Evolutionary conservation across 2,113 vertebrate species (phyloP), one percentile per base, ranked within the genome.

Genomic region (Geococcyx californianus): DNA sequence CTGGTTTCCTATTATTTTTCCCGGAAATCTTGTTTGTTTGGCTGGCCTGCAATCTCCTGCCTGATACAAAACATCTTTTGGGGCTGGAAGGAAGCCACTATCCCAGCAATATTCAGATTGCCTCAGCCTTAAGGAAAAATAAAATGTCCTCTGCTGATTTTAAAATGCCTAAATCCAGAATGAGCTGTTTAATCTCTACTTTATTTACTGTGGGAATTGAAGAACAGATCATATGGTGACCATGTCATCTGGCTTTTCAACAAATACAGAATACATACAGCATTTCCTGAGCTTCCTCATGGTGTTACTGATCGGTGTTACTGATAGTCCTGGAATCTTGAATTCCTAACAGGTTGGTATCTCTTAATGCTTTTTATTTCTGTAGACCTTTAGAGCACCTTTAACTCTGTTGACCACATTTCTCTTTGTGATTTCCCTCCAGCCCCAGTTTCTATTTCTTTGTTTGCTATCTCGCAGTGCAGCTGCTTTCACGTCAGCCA

Each of bases 141-240:
- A 60, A 40, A 11, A 45, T 84, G 21, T 66, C 42, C 60, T 67
- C 38, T 63, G 79, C 63, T 81, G 80, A 72, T 34, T 92, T 93
- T 90, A 70, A 92, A 95, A 86, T 47, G 64, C 44, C 19, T 66
- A 21, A 16, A 72, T 87, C 77, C 51, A 72, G 44, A 86, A 91
- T 59, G 56, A 89, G 64, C 69, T 26, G 29, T 31, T 94, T 78
- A 55, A 84, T 28, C 54, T 70, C 49, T 19, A 21, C 38, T 42
- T 47, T n/a, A 7, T 69, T 95, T 81, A 75, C 60, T 52, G 66
- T 1, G 1, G 56, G 34, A 68, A 89, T 19, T 23, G 74, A 84
- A 96, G 84, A 81, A 84, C 5, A 84, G 55, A 45, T 66, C 63
- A 55, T 3, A n/a, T 0, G 6, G 26, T 74, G 90, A 72, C 38